Base-by-base conservation (phyloP, 2,888 invertebrate genomes). In the Acrocyrtus sp. region DNA sequence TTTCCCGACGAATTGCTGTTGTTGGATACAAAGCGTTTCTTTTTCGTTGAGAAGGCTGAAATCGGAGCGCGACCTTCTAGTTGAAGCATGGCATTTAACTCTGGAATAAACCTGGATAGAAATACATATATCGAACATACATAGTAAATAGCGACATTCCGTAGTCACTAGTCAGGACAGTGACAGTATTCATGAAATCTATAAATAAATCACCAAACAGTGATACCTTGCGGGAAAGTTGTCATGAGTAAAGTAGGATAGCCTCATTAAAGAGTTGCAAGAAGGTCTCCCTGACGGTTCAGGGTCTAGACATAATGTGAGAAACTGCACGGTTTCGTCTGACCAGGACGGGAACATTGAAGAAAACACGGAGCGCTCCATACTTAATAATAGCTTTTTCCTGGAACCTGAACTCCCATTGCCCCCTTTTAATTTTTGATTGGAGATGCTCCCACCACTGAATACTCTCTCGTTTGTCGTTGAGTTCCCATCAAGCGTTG, bases 241-340 rank as follows among this genome's bases (percentile, higher is more conserved):
- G 56, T 92, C 91, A 73, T 88, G 87, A 1, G 85, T 86, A 83
- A 92, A 92, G 81, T 90, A 89, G 72, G 85, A 83, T 82, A 91
- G 91, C 51, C 89, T 87, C 8, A 92, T 84, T n/a, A 92, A 85
- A 22, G 88, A 87, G 0, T 87, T 85, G 22, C 90, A 89, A 0
- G 87, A 86, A 0, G 91, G 89, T 1, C 92, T 72, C 5, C 67
- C 77, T 1, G 77, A 67, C 3, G 80, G 78, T 43, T 81, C 81
- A 0, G 80, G 80, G 48, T 81, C 81, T n/a, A 80, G 73, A 47
- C 77, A 78, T 17, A 81, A 41, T 17, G 80, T 80, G 10, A 81
- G 68, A 61, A 81, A 80, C 17, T 76, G 73, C 24, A 80, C 69
- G 1, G 78, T 77, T n/a, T 80, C 81, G 47, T 80, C 80, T 0